Evolutionary conservation across 2,888 invertebrate genomes (phyloP).

Genomic region (Euplexia lucipara): DNA sequence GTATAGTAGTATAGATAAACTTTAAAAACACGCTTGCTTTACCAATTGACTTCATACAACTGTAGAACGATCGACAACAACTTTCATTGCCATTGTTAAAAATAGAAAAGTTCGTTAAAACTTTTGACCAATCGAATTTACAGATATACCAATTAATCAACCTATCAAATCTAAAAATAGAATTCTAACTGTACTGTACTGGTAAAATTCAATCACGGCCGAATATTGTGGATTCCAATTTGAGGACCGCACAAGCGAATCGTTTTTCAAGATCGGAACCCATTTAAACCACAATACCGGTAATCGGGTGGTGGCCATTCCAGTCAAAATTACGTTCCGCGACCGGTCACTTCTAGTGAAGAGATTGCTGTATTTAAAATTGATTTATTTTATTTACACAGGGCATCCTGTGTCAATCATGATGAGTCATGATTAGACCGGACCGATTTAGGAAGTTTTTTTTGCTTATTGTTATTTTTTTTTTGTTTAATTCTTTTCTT

Average conservation of each 20-base stretch:
- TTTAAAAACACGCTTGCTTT: too few species aligned
- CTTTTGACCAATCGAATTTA: conserved; percentile 20
- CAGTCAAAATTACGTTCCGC: conserved; percentile 71
- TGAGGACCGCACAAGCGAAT: conserved; percentile 70
- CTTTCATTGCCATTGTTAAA: too few species aligned
- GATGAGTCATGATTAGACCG: too few species aligned
- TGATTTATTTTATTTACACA: conserved; percentile 52
- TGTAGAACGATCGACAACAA: too few species aligned
- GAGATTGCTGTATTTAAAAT: conserved; percentile 58
- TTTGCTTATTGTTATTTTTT: too few species aligned
- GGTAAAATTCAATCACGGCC: conserved; percentile 70
- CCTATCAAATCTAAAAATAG: conserved; percentile 44
- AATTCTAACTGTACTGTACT: conserved; percentile 52
- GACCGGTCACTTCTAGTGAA: conserved; percentile 58
- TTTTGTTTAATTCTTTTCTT: too few species aligned
- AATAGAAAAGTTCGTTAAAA: not conserved
- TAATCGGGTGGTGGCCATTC: conserved; percentile 76
- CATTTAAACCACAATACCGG: conserved; percentile 80
- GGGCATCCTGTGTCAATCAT: too few species aligned
- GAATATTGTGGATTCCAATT: conserved; percentile 68
- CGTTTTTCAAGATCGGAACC: conserved; percentile 82
- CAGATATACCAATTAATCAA: conserved; percentile 27
- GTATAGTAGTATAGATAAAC: too few species aligned
- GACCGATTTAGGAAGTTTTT: too few species aligned
- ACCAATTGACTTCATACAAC: too few species aligned